Evolutionary conservation across 1,140 invertebrate species (phyloP).

Genomic region (Drosophila leontia): DNA sequence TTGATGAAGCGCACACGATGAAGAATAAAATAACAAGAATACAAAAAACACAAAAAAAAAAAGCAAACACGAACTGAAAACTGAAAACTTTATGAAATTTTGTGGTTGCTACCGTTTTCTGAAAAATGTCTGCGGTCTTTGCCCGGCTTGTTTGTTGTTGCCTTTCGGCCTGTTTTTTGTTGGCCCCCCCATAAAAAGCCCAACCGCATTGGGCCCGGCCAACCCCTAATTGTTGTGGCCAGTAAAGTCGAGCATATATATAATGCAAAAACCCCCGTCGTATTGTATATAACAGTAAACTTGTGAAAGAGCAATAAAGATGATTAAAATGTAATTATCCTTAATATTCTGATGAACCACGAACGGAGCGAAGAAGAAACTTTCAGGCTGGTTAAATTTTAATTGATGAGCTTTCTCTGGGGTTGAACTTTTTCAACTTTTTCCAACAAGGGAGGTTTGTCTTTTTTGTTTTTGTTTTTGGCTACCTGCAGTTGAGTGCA

Average conservation of each 20-base stretch:
- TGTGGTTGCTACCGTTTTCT: slow-evolving; percentile 80
- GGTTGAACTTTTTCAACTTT: slow-evolving; percentile 81
- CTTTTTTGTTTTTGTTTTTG: background rate
- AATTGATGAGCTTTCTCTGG: slow-evolving; percentile 76
- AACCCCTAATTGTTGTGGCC: slow-evolving; percentile 81
- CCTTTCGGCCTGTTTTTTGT: background rate
- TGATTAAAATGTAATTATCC: slow-evolving; percentile 85
- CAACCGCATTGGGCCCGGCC: slow-evolving; percentile 65
- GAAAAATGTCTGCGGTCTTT: slow-evolving; percentile 68
- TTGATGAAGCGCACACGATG: slow-evolving; percentile 75
- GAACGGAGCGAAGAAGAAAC: slow-evolving; percentile 19
- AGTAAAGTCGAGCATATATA: slow-evolving; percentile 41
- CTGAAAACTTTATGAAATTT: slow-evolving; percentile 77
- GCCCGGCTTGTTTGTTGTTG: slow-evolving; percentile 3
- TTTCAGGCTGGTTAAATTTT: slow-evolving; percentile 66
- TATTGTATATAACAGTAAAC: slow-evolving; percentile 78
- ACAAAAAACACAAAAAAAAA: slow-evolving; percentile 2
- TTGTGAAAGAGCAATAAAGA: slow-evolving; percentile 84
- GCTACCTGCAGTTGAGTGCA: slow-evolving; percentile 66
- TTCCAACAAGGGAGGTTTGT: slow-evolving; percentile 7
- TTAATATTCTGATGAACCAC: slow-evolving; percentile 78
- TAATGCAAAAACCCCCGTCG: slow-evolving; percentile 55
- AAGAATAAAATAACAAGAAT: slow-evolving; percentile 11
- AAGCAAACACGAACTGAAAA: slow-evolving; percentile 25
- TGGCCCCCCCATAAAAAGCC: slow-evolving; percentile 62